phyloP scores from a whole-genome alignment of 1,140 invertebrate genomes.

The Anagrus nilaparvatae region DNA sequence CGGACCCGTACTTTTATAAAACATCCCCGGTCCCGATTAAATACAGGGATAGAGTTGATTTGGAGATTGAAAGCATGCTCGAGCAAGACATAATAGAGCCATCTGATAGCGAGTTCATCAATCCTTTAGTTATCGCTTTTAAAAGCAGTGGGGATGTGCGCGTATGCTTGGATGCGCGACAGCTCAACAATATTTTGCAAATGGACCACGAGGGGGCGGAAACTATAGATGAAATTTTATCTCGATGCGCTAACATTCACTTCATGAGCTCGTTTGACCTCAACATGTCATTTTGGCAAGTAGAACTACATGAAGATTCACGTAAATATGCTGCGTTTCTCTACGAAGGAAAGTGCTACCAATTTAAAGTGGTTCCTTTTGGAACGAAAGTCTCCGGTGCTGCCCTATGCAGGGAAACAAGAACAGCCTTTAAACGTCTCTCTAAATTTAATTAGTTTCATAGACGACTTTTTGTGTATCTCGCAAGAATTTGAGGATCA shows the following conservation, averaged over 20 bases:
- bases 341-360: slow-evolving; percentile 23
- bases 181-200: no score
- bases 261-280: no score
- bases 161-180: slow-evolving; percentile 26
- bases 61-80: slow-evolving; percentile 17
- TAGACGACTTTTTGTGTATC: no score
- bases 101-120: slow-evolving; percentile 22
- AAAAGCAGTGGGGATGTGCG: slow-evolving; percentile 23
- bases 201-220: no score
- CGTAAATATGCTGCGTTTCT: slow-evolving; percentile 26
- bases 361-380: slow-evolving; percentile 24
- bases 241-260: no score
- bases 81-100: slow-evolving; percentile 20
- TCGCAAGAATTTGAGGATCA: no score
- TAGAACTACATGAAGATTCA: slow-evolving; percentile 19
- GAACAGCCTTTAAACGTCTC: no score
- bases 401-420: no score
- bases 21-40: slow-evolving; percentile 11
- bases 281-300: slow-evolving; percentile 35
- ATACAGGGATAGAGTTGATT: slow-evolving; percentile 12
- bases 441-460: no score
- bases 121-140: slow-evolving; percentile 21
- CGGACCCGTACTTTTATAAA: no score
- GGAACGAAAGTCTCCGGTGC: no score
- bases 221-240: slow-evolving; percentile 23